phyloP scores from a whole-genome alignment of 2,888 invertebrate genomes.

The Lasioglossum malachurum region DNA sequence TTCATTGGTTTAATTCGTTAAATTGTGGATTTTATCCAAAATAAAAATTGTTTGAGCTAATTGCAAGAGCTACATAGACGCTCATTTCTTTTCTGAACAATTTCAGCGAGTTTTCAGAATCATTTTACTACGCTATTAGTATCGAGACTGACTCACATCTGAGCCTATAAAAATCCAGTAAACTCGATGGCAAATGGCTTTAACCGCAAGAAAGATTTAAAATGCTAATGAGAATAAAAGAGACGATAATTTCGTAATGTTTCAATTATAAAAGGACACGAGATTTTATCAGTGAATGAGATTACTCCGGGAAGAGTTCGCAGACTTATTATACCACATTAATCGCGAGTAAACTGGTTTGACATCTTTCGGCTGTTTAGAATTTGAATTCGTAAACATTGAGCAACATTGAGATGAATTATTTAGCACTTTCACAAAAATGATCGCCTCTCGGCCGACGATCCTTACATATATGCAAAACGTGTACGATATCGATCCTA shows the following conservation, averaged over 20 bases:
- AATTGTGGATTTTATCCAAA: background rate
- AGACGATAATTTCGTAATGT: background rate
- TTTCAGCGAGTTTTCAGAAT: background rate
- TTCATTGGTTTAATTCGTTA: background rate
- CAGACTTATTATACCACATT: background rate
- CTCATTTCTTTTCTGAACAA: background rate
- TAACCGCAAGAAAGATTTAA: background rate
- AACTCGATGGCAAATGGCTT: background rate
- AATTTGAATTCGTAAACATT: conserved; percentile 25
- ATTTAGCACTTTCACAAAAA: conserved; percentile 49
- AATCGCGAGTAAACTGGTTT: conserved; percentile 16
- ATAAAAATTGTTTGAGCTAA: background rate
- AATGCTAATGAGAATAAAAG: background rate
- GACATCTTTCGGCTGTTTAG: conserved; percentile 27
- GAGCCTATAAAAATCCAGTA: background rate
- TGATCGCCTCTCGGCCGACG: conserved; percentile 7
- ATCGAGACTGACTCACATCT: conserved; percentile 16
- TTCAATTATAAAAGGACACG: background rate
- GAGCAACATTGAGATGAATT: conserved; percentile 32
- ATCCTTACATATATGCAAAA: background rate
- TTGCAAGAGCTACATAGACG: background rate
- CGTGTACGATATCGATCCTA: conserved; percentile 26
- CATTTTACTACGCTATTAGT: background rate
- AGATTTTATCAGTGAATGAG: background rate
- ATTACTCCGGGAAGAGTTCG: background rate